These are phyloP conservation scores for Motacilla tschutschensis DNA, from an alignment of 2,113 vertebrate species.

Conservation along the genomic window DNA sequence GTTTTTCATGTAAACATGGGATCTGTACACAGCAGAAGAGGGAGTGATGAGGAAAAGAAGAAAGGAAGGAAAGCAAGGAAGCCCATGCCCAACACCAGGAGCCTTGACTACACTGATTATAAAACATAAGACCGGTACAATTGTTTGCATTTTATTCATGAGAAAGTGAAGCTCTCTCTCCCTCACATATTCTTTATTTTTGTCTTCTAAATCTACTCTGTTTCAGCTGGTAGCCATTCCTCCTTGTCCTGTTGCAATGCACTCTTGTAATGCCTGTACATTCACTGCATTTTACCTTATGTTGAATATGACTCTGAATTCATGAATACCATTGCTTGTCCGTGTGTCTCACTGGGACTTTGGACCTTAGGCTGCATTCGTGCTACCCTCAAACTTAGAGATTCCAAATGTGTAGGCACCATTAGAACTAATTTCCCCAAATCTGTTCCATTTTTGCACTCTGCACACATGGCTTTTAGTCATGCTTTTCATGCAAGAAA, in stretches of 20 bases:
- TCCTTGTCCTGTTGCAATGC: not conserved
- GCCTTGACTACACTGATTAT: not conserved
- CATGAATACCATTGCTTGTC: not conserved
- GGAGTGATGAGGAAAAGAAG: not conserved
- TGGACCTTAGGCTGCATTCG: not conserved
- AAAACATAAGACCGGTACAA: not conserved
- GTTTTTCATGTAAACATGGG: not conserved
- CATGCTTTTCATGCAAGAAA: not conserved
- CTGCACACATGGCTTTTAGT: rapidly evolving
- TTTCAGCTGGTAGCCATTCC: not conserved
- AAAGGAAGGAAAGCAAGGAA: not conserved
- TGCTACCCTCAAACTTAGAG: not conserved
- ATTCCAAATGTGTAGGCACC: not conserved
- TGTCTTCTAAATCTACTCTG: not conserved
- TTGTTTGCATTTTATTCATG: not conserved
- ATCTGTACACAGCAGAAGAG: not conserved
- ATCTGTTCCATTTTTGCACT: not conserved
- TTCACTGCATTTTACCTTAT: not conserved
- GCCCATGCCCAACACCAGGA: not conserved
- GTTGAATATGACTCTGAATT: not conserved
- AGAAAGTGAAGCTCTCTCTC: not conserved
- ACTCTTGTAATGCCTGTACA: not conserved
- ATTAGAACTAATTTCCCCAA: not conserved
- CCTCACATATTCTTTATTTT: not conserved
- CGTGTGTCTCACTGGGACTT: not conserved